These are phyloP conservation scores for Dendrolimus kikuchii DNA, from an alignment of 1,140 invertebrate species.

Conservation along the genomic window DNA sequence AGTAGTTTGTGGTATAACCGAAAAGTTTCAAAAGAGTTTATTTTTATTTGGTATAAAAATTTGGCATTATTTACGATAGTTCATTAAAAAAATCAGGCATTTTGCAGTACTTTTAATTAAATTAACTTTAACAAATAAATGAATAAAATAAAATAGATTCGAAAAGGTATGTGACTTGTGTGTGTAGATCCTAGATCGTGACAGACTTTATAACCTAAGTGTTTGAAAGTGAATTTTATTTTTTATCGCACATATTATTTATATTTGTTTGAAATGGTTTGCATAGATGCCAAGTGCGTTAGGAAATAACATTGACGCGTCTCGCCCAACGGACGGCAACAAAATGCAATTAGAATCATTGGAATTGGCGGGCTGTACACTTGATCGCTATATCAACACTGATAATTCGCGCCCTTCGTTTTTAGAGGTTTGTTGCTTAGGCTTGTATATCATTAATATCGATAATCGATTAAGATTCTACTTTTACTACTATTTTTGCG, in stretches of 20 bases:
- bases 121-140: too few species aligned
- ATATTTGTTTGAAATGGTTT: conserved; percentile 14
- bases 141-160: too few species aligned
- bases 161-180: too few species aligned
- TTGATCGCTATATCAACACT: conserved; percentile 80
- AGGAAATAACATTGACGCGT: conserved; percentile 34
- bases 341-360: conserved; percentile 78
- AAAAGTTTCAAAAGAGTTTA: too few species aligned
- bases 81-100: too few species aligned
- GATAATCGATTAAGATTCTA: too few species aligned
- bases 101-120: too few species aligned
- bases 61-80: too few species aligned
- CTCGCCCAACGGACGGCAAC: conserved; percentile 42
- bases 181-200: not conserved
- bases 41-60: too few species aligned
- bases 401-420: conserved; percentile 83
- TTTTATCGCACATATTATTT: not conserved
- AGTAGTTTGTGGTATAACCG: too few species aligned
- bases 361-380: conserved; percentile 80
- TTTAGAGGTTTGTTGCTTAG: conserved; percentile 55
- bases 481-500: too few species aligned
- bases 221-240: conserved; percentile 1
- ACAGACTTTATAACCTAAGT: conserved; percentile 28
- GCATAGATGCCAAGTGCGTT: conserved; percentile 57
- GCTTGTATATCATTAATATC: too few species aligned